phyloP scores from a whole-genome alignment of 1,140 invertebrate species.

The Grapholita molesta region DNA sequence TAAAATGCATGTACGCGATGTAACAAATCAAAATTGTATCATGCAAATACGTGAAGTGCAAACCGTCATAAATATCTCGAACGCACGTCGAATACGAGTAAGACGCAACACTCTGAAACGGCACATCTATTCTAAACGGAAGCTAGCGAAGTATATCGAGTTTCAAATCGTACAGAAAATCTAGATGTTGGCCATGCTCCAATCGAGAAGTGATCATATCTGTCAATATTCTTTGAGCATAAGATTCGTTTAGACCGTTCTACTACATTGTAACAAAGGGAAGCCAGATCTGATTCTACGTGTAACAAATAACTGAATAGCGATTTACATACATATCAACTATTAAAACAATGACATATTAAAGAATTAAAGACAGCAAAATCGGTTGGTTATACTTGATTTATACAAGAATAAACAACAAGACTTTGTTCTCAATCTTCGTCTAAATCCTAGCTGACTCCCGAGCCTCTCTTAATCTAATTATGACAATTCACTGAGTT shows the following conservation, averaged over 20 bases:
- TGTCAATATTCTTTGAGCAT: slow-evolving; percentile 72
- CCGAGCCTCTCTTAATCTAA: slow-evolving; percentile 56
- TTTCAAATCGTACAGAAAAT: slow-evolving; percentile 73
- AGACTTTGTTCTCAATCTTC: slow-evolving; percentile 22
- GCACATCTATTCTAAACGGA: slow-evolving; percentile 72
- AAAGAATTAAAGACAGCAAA: background rate
- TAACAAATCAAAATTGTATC: slow-evolving; percentile 28
- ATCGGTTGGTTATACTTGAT: no score
- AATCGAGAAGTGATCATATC: slow-evolving; percentile 75
- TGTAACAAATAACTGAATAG: background rate
- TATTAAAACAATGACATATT: background rate
- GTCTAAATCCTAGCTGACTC: slow-evolving; percentile 42
- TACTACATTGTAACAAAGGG: slow-evolving; percentile 34
- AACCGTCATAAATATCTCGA: slow-evolving; percentile 55
- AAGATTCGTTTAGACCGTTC: slow-evolving; percentile 59
- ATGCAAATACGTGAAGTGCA: slow-evolving; percentile 38
- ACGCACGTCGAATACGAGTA: slow-evolving; percentile 60
- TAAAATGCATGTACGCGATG: slow-evolving; percentile 14
- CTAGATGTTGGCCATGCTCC: slow-evolving; percentile 68
- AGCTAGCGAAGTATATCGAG: slow-evolving; percentile 68
- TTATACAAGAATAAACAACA: slow-evolving; percentile 4
- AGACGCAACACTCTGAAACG: slow-evolving; percentile 65
- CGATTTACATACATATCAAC: background rate
- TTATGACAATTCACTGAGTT: slow-evolving; percentile 62
- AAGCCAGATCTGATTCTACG: slow-evolving; percentile 19